Conservation (phyloP, 2,113 vertebrate genomes). For the Hemiscyllium ocellatum region DNA sequence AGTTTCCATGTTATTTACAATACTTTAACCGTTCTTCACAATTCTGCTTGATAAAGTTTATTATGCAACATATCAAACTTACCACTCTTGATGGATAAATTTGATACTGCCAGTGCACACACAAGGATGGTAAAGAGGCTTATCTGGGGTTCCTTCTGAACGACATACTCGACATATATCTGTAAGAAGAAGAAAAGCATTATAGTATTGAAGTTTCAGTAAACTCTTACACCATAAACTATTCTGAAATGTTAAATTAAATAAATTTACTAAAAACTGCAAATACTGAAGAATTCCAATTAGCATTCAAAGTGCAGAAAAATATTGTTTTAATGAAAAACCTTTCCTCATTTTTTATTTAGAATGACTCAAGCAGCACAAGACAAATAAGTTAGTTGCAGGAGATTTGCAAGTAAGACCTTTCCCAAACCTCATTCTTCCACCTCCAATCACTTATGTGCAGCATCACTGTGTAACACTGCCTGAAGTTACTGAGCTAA, state of each 20-base stretch:
- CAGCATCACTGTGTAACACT: neutral
- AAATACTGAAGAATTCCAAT: neutral
- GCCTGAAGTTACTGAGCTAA: neutral
- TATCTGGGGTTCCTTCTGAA: conserved; percentile 93
- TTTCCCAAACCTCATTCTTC: neutral
- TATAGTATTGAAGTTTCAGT: neutral
- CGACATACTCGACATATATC: conserved; percentile 98
- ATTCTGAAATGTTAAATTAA: conserved; percentile 3
- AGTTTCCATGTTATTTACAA: neutral
- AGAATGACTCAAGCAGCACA: neutral
- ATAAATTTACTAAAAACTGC: neutral
- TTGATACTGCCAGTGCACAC: conserved; percentile 99
- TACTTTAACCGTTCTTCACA: neutral
- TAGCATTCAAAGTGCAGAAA: neutral
- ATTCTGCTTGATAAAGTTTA: neutral
- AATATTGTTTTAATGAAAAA: neutral
- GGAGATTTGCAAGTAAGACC: neutral
- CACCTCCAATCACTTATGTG: neutral
- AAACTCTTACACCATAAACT: neutral
- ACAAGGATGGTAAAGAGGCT: conserved; percentile 94
- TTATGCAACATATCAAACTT: conserved; percentile 49
- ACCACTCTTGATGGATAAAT: conserved; percentile 99
- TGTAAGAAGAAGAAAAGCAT: conserved; percentile 49
- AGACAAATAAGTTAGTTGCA: too few relatives aligned
- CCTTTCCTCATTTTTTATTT: neutral